These are phyloP conservation scores for Heliconius congener DNA, from an alignment of 1,140 invertebrate species.

Conservation along the genomic window DNA sequence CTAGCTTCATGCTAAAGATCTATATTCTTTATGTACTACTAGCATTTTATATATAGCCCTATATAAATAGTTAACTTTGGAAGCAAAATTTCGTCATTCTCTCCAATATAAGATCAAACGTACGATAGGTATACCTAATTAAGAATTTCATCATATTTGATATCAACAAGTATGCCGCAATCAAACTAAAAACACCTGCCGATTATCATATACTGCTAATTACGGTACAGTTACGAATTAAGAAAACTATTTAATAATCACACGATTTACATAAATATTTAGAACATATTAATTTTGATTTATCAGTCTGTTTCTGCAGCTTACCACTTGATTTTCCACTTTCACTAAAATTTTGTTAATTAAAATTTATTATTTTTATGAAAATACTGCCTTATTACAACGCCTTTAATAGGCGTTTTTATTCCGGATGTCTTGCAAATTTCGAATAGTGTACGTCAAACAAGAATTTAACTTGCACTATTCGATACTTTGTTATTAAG, in stretches of 20 bases:
- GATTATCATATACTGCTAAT: constrained; percentile 12
- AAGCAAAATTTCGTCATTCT: not conserved
- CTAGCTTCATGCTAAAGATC: too few relatives aligned
- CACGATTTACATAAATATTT: constrained; percentile 11
- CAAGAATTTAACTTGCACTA: too few relatives aligned
- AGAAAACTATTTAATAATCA: constrained; percentile 5
- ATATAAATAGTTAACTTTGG: too few relatives aligned
- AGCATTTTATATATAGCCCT: too few relatives aligned
- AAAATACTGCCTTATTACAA: not conserved
- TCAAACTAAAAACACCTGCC: not conserved
- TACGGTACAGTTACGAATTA: not conserved
- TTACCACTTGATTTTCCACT: not conserved
- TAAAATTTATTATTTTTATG: not conserved
- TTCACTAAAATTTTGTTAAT: not conserved
- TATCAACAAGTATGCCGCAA: not conserved
- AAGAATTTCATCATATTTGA: constrained; percentile 8
- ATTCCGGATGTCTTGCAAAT: not conserved
- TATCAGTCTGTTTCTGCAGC: not conserved
- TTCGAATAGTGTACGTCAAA: not conserved
- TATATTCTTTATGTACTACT: too few relatives aligned
- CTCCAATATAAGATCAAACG: not conserved
- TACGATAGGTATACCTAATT: not conserved
- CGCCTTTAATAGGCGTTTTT: too few relatives aligned
- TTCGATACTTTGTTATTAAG: too few relatives aligned
- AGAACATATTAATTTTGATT: not conserved